A percentile compares a stretch with the other conserved stretches of the same genome.
Conservation (phyloP, 2,888 invertebrate species). For the Phaedon cochleariae region DNA sequence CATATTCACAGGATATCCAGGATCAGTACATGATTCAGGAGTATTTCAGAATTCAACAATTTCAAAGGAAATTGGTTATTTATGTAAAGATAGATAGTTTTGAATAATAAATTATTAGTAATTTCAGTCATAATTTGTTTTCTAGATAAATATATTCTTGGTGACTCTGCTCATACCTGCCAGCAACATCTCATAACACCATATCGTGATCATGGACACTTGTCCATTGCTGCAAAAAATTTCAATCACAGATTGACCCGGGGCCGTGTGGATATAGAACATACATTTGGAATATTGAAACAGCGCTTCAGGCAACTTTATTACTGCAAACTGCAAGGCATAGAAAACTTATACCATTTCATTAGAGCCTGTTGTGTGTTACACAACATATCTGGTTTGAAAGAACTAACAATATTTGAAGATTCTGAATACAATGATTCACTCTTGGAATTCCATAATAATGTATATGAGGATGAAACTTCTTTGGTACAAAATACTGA, state of each 20-base stretch:
- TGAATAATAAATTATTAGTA: too few species aligned
- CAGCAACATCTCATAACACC: conserved; percentile 12
- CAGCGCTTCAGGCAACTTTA: conserved; percentile 21
- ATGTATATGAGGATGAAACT: not conserved
- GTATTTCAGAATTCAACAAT: conserved; percentile 15
- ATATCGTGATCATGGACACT: conserved; percentile 16
- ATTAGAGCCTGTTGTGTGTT: conserved; percentile 18
- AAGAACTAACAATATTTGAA: not conserved
- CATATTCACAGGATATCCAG: conserved; percentile 15
- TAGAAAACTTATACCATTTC: conserved; percentile 13
- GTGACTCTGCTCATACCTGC: conserved; percentile 15
- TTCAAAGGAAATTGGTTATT: conserved; percentile 1
- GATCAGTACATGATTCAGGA: conserved; percentile 14
- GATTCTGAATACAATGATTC: conserved; percentile 5
- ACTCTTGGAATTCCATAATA: not conserved
- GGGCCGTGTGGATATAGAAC: conserved; percentile 17
- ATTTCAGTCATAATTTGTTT: conserved; percentile 1
- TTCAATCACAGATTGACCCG: conserved; percentile 16
- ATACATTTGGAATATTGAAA: conserved; percentile 19
- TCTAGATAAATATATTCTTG: conserved; percentile 16
- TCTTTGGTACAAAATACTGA: too few species aligned
- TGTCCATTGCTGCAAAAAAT: conserved; percentile 12
- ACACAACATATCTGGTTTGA: conserved; percentile 13
- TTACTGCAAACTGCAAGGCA: conserved; percentile 15
- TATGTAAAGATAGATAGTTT: conserved; percentile 1